These are phyloP conservation scores for Syngnathus rostellatus DNA, from an alignment of 2,797 vertebrate species.

Conservation along the genomic window DNA sequence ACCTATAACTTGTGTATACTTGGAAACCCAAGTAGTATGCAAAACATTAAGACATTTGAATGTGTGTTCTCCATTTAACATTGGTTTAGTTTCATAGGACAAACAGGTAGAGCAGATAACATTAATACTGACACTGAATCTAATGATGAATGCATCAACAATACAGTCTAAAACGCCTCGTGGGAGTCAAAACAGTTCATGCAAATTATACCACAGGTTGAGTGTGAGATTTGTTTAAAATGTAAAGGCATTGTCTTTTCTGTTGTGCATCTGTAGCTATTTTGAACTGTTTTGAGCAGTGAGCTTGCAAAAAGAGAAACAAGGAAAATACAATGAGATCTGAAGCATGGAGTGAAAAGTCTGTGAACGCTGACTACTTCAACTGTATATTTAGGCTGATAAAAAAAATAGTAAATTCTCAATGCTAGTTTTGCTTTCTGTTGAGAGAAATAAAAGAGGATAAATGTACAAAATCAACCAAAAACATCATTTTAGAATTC, in stretches of 20 bases:
- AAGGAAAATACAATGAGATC: conserved; percentile 12
- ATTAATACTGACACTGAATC: conserved; percentile 48
- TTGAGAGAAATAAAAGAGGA: conserved; percentile 23
- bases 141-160: conserved; percentile 31
- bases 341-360: conserved; percentile 42
- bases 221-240: conserved; percentile 33
- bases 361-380: conserved; percentile 3
- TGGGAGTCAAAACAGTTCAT: conserved; percentile 61
- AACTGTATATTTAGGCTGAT: not conserved
- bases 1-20: conserved; percentile 36
- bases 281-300: conserved; percentile 7
- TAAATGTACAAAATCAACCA: conserved; percentile 14
- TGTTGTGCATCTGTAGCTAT: conserved; percentile 14
- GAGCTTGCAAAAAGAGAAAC: conserved; percentile 1
- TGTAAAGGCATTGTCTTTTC: conserved; percentile 6
- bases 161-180: conserved; percentile 23
- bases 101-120: conserved; percentile 50
- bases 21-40: conserved; percentile 37
- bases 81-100: conserved; percentile 47
- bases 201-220: conserved; percentile 55
- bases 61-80: conserved; percentile 48
- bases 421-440: not conserved
- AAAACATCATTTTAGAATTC: conserved; percentile 21
- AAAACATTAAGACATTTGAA: conserved; percentile 42
- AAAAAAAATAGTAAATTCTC: not conserved